Conservation (phyloP, 2,113 vertebrate genomes). For the Chaetorhynchus papuensis region DNA sequence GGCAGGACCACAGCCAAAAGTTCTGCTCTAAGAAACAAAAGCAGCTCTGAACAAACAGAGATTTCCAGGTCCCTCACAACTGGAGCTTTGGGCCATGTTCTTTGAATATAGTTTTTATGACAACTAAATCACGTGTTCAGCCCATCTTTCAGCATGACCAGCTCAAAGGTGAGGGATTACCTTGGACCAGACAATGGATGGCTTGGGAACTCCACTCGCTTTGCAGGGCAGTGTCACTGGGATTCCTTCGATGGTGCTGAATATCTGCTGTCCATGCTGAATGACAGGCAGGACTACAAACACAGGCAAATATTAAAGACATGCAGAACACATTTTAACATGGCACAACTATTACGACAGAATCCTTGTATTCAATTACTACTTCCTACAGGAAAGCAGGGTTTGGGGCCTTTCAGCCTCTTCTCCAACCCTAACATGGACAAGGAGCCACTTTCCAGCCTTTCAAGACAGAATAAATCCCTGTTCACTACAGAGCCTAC, state of each 20-base stretch:
- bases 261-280: conserved; percentile 91
- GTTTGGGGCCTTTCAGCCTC: background rate
- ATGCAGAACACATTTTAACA: background rate
- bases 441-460: background rate
- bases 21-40: background rate
- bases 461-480: background rate
- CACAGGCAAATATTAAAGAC: background rate
- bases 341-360: background rate
- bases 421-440: background rate
- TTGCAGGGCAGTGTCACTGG: conserved; percentile 87
- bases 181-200: conserved; percentile 90
- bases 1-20: background rate
- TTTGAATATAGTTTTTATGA: background rate
- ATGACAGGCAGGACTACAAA: conserved; percentile 87
- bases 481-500: background rate
- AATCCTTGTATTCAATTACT: background rate
- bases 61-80: background rate
- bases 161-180: conserved; percentile 61
- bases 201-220: conserved; percentile 85
- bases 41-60: background rate
- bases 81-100: background rate
- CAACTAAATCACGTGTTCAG: background rate
- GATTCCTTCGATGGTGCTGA: conserved; percentile 89
- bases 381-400: background rate
- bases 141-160: background rate